Evolutionary conservation across 2,888 invertebrate species (phyloP).

Genomic region (Morpho deidamia): DNA sequence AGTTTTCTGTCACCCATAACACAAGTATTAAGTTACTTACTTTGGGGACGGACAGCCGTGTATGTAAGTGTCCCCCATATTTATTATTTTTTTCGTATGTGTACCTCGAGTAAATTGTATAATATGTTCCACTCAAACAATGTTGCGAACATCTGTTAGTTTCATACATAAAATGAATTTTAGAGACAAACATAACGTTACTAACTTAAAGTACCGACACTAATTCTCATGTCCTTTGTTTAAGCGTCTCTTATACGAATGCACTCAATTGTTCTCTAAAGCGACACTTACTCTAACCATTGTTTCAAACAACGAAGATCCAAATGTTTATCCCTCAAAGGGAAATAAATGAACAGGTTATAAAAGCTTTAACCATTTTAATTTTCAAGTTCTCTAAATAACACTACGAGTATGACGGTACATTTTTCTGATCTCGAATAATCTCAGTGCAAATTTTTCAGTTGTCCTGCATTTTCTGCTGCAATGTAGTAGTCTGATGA

Average conservation of each 20-base stretch:
- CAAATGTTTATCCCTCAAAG: slow-evolving; percentile 23
- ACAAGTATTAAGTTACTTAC: too few relatives aligned
- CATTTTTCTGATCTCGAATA: background rate
- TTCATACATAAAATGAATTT: background rate
- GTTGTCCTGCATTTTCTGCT: too few relatives aligned
- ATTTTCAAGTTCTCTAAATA: slow-evolving; percentile 10
- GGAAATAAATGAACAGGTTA: slow-evolving; percentile 22
- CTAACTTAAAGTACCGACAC: slow-evolving; percentile 16
- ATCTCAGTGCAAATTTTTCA: background rate
- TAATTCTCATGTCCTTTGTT: slow-evolving; percentile 20
- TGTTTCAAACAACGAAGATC: slow-evolving; percentile 15
- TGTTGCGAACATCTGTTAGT: background rate
- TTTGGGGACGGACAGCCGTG: too few relatives aligned
- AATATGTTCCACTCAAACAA: background rate
- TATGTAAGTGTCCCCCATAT: too few relatives aligned
- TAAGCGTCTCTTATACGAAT: slow-evolving; percentile 26
- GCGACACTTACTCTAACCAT: slow-evolving; percentile 21
- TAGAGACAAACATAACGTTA: slow-evolving; percentile 13
- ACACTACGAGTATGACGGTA: background rate
- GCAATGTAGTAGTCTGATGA: too few relatives aligned
- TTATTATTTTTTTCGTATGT: too few relatives aligned
- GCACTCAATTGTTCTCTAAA: slow-evolving; percentile 22
- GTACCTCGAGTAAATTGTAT: too few relatives aligned
- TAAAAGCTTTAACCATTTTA: slow-evolving; percentile 15
- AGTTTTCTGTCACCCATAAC: too few relatives aligned